These are phyloP conservation scores for Centruroides sculpturatus DNA, from an alignment of 1,140 invertebrate species.

Conservation along the genomic window DNA sequence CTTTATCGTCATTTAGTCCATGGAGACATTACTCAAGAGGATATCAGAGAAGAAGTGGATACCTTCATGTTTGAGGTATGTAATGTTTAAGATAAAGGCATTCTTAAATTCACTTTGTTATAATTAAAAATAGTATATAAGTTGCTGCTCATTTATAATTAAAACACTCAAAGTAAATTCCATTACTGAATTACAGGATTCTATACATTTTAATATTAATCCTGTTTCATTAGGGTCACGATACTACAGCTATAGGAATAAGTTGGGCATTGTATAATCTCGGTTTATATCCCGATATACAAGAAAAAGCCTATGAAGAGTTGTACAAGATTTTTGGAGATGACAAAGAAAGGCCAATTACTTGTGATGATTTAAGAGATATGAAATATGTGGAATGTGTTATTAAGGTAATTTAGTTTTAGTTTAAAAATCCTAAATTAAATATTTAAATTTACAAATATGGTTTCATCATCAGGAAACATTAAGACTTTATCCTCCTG, in stretches of 20 bases:
- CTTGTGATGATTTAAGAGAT: conserved; percentile 43
- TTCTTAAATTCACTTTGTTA: too few relatives aligned
- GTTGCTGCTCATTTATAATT: too few relatives aligned
- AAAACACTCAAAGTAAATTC: too few relatives aligned
- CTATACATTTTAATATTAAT: too few relatives aligned
- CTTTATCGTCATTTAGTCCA: too few relatives aligned
- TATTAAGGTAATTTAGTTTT: conserved; percentile 44
- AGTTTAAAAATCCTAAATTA: conserved; percentile 38
- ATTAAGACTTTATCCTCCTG: conserved; percentile 33
- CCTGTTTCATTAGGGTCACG: conserved; percentile 11
- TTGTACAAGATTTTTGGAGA: conserved; percentile 41
- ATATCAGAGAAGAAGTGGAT: too few relatives aligned
- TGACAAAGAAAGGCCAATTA: conserved; percentile 24
- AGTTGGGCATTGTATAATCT: conserved; percentile 50
- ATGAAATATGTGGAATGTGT: conserved; percentile 53
- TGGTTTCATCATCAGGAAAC: conserved; percentile 32
- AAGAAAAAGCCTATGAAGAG: conserved; percentile 60
- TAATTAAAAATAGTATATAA: too few relatives aligned
- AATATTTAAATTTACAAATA: neutral
- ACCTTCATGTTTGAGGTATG: too few relatives aligned
- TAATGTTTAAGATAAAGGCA: too few relatives aligned
- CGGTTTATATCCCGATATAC: conserved; percentile 57
- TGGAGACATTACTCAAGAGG: too few relatives aligned
- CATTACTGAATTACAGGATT: too few relatives aligned
- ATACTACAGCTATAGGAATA: conserved; percentile 25